phyloP scores from a whole-genome alignment of 2,797 vertebrate species.

The Catostomus latipinnis region DNA sequence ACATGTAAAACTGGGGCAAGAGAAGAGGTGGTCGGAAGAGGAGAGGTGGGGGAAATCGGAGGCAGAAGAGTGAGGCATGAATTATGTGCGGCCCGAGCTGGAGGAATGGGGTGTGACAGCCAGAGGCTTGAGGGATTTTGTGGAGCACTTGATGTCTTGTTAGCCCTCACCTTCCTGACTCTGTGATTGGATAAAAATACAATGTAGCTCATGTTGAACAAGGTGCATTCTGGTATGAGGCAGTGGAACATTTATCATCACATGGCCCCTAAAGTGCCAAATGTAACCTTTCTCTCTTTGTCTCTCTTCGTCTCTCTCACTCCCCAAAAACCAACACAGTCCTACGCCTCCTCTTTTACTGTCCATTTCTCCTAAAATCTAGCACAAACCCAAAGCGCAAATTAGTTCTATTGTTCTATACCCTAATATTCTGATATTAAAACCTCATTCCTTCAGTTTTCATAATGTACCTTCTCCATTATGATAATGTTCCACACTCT shows the following conservation, averaged over 20 bases:
- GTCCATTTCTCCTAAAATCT: slow-evolving; percentile 18
- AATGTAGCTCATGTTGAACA: slow-evolving; percentile 26
- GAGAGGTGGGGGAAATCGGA: neutral
- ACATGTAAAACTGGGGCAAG: slow-evolving; percentile 17
- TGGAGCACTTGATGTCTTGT: slow-evolving; percentile 37
- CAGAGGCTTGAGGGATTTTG: slow-evolving; percentile 15
- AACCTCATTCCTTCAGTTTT: neutral
- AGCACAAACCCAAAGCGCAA: slow-evolving; percentile 1
- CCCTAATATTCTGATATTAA: slow-evolving; percentile 2
- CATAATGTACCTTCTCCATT: neutral
- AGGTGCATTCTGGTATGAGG: slow-evolving; percentile 16
- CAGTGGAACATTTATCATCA: slow-evolving; percentile 35
- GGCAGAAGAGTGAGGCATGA: slow-evolving; percentile 3
- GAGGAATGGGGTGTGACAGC: slow-evolving; percentile 25
- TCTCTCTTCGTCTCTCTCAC: slow-evolving; percentile 17
- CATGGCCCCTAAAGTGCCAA: slow-evolving; percentile 28
- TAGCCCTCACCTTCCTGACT: slow-evolving; percentile 12
- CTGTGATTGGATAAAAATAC: slow-evolving; percentile 35
- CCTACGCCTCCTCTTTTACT: neutral
- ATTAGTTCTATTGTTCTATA: neutral
- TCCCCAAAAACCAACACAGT: slow-evolving; percentile 9
- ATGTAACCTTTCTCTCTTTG: slow-evolving; percentile 5
- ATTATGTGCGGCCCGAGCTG: slow-evolving; percentile 4
- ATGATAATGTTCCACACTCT: neutral
- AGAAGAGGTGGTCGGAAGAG: slow-evolving; percentile 9